Evolutionary conservation across 2,113 vertebrate species (phyloP).

Genomic region (Myotis davidii): DNA sequence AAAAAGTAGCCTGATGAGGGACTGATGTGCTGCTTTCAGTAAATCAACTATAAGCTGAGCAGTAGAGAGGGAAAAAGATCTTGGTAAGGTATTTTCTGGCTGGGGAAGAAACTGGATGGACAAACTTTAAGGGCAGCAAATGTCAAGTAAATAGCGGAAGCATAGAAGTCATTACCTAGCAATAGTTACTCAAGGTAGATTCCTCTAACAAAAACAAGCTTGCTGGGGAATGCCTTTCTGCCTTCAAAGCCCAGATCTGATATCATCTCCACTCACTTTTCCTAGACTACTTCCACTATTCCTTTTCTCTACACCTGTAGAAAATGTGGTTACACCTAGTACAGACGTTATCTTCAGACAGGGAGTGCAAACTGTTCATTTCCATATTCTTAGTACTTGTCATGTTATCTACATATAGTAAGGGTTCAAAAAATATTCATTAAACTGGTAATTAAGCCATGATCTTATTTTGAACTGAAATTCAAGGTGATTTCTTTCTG

Average conservation of each 20-base stretch:
- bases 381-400: background rate
- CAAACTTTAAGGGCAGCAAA: background rate
- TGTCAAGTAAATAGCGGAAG: background rate
- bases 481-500: constrained; percentile 6
- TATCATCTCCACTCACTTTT: background rate
- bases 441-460: background rate
- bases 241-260: background rate
- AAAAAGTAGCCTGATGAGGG: background rate
- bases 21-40: background rate
- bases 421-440: background rate
- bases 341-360: background rate
- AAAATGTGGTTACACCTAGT: background rate
- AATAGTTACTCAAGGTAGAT: background rate
- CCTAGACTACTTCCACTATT: background rate
- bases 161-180: background rate
- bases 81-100: background rate
- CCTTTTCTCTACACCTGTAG: background rate
- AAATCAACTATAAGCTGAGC: background rate
- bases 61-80: background rate
- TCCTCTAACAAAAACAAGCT: background rate
- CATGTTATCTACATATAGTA: background rate
- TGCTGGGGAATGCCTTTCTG: background rate
- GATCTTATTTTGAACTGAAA: constrained; percentile 16
- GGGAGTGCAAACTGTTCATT: background rate
- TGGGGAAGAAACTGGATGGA: background rate